Evolutionary conservation across 1,140 invertebrate genomes (phyloP), one percentile per base, ranked within the genome.

Genomic region (Procambarus clarkii): DNA sequence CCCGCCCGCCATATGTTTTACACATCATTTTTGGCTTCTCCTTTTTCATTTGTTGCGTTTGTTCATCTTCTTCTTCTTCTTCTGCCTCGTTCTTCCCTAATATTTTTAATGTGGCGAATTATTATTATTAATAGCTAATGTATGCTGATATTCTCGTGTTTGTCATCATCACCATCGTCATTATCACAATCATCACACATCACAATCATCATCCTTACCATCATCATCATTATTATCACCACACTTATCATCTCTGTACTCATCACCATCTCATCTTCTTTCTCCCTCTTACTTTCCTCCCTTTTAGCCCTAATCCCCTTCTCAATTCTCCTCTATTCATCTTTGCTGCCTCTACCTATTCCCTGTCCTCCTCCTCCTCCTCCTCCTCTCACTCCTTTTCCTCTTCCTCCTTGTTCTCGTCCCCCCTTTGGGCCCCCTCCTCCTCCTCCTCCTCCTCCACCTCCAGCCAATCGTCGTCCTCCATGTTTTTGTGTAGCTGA

Each of bases 401-500:
- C 18, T 50, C 15, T 24, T 2, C 24, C 21, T 44, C 7, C 69
- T 64, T 76, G 3, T 76, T 18, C 50, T 21, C 64, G 45, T 86
- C n/a, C 83, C 64, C 34, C 7, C 11, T 24, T 34, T 85, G 11
- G 46, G 45, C 46, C 46, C 48, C 60, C 60, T 71, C 78, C 58
- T 50, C 86, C 15, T 48, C 60, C n/a, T 76, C 69, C 54, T 54
- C 64, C 81, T 45, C 71, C 80, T 24, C 58, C 44, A 60, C 69
- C 78, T 81, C 71, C 79, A 77, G 60, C 64, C 60, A 83, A 48
- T 76, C 69, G 46, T 58, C 81, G n/a, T 71, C 58, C 80, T 54
- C 34, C 48, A 78, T 77, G 80, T 90, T 89, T 90, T 90, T 90
- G 81, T 90, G 88, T 90, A 81, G 88, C 80, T 90, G 88, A 90